Evolutionary conservation across 2,113 vertebrate species (phyloP).

Genomic region (Etia nguti): DNA sequence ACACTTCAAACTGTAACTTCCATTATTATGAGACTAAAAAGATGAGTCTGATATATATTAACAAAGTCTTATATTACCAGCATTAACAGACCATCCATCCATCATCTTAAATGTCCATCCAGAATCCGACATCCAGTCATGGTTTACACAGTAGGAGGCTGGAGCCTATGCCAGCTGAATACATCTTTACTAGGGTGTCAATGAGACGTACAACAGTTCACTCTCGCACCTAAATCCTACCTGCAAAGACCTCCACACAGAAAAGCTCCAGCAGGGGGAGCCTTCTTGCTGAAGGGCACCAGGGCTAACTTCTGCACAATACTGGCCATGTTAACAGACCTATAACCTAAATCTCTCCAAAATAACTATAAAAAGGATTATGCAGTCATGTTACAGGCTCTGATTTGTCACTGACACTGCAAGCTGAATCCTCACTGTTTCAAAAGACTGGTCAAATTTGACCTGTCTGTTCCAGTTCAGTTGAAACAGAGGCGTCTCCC

Average conservation of each 20-base stretch:
- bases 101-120: background rate
- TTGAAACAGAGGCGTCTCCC: background rate
- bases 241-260: background rate
- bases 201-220: background rate
- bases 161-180: background rate
- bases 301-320: background rate
- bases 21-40: background rate
- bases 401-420: background rate
- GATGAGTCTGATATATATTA: background rate
- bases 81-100: background rate
- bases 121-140: background rate
- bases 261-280: background rate
- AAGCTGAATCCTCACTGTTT: background rate
- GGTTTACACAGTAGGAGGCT: background rate
- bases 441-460: background rate
- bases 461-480: background rate
- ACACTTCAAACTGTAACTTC: background rate
- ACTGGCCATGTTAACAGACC: background rate
- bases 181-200: background rate
- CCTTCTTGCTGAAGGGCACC: background rate
- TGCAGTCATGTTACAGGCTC: background rate
- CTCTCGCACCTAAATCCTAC: background rate
- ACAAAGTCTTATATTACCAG: background rate
- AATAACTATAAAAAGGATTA: background rate
- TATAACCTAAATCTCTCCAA: background rate